These are phyloP conservation scores for Rutilus rutilus DNA, from an alignment of 2,113 vertebrate species.

Conservation along the genomic window DNA sequence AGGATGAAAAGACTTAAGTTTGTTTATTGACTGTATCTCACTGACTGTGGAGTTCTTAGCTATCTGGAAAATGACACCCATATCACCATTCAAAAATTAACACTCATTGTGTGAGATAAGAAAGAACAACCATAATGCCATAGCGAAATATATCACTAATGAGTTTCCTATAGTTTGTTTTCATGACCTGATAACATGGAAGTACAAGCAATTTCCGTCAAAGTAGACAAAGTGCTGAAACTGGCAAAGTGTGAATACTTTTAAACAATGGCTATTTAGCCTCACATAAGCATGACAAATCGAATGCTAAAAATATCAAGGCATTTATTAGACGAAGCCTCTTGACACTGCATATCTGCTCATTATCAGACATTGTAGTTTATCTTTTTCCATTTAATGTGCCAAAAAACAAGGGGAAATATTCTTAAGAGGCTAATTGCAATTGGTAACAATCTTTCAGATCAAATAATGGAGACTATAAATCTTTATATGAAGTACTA, in stretches of 20 bases:
- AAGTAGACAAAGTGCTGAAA: conserved; percentile 32
- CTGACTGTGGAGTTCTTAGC: not conserved
- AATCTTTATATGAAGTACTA: conserved; percentile 7
- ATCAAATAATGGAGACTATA: conserved; percentile 33
- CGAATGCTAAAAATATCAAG: conserved; percentile 18
- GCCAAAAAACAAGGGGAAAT: conserved; percentile 21
- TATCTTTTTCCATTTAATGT: conserved; percentile 26
- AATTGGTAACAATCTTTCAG: conserved; percentile 36
- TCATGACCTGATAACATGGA: conserved; percentile 39
- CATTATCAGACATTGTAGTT: conserved; percentile 30
- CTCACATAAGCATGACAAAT: not conserved
- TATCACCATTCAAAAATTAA: not conserved
- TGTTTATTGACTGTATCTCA: conserved; percentile 10
- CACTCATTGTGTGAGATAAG: conserved; percentile 36
- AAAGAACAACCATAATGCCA: not conserved
- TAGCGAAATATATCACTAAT: conserved; percentile 18
- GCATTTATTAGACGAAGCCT: conserved; percentile 4
- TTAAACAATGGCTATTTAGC: conserved; percentile 34
- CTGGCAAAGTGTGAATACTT: not conserved
- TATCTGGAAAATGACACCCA: not conserved
- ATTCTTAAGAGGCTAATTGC: conserved; percentile 14
- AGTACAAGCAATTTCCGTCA: conserved; percentile 31
- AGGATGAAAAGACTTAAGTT: conserved; percentile 32
- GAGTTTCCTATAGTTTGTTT: conserved; percentile 47
- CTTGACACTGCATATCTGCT: conserved; percentile 24